These are phyloP conservation scores for Lates japonicus DNA, from an alignment of 2,797 vertebrate species.

Conservation along the genomic window DNA sequence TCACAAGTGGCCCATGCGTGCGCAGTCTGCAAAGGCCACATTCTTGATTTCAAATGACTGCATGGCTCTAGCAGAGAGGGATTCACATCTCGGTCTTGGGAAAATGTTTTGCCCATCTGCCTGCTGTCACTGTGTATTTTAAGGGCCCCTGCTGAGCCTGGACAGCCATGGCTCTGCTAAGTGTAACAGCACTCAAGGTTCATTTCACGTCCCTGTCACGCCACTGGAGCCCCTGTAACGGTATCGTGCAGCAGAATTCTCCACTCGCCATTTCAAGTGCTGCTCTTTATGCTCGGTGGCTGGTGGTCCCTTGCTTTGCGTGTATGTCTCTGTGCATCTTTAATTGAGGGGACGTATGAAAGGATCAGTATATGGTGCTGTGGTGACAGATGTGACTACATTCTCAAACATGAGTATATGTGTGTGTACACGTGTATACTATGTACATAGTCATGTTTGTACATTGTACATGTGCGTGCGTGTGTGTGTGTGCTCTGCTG, in stretches of 20 bases:
- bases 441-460: conserved; percentile 18
- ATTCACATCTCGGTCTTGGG: conserved; percentile 50
- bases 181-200: conserved; percentile 73
- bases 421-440: conserved; percentile 2
- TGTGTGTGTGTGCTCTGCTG: conserved; percentile 8
- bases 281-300: conserved; percentile 35
- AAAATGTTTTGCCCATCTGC: conserved; percentile 63
- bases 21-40: conserved; percentile 45
- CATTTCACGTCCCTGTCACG: conserved; percentile 77
- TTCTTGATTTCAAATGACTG: conserved; percentile 58
- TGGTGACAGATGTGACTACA: conserved; percentile 12
- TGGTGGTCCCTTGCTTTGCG: conserved; percentile 22
- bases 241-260: conserved; percentile 38
- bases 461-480: neutral
- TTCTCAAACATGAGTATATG: conserved; percentile 18
- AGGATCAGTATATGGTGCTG: neutral
- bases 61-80: conserved; percentile 11
- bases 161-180: conserved; percentile 62
- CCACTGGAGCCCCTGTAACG: conserved; percentile 46
- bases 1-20: conserved; percentile 31
- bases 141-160: conserved; percentile 60
- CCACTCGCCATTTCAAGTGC: conserved; percentile 50
- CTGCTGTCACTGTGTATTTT: conserved; percentile 65
- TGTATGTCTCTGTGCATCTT: conserved; percentile 39
- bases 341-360: conserved; percentile 30